Percentiles rank a stretch among this genome's conserved stretches.
phyloP scores from a whole-genome alignment of 2,888 invertebrate species.

The Sycophila texana region DNA sequence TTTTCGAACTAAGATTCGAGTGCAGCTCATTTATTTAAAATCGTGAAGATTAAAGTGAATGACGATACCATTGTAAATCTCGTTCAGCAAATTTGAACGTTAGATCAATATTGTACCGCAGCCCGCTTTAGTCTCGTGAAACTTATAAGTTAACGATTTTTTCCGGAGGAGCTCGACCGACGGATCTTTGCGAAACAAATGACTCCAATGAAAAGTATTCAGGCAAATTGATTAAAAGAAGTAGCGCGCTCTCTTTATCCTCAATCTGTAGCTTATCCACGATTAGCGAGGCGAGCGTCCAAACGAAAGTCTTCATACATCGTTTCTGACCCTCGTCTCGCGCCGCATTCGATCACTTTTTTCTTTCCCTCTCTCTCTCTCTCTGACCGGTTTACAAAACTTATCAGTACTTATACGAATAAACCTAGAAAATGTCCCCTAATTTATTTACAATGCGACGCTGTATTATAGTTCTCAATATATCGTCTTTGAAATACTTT shows the following conservation, averaged over 20 bases:
- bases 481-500: conserved; percentile 19
- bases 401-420: conserved; percentile 40
- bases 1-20: conserved; percentile 3
- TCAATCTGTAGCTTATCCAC: background rate
- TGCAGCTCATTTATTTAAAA: background rate
- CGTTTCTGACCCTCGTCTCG: conserved; percentile 33
- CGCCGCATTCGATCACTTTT: background rate
- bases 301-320: conserved; percentile 21
- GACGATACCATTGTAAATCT: conserved; percentile 38
- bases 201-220: conserved; percentile 39
- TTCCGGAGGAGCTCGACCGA: background rate
- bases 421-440: conserved; percentile 50
- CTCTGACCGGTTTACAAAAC: conserved; percentile 29
- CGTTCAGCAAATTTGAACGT: conserved; percentile 12
- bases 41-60: background rate
- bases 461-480: conserved; percentile 5
- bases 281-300: conserved; percentile 1
- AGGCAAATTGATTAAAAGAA: conserved; percentile 52
- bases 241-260: conserved; percentile 46
- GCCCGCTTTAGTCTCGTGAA: conserved; percentile 17
- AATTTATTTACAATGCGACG: conserved; percentile 48
- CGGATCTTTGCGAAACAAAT: background rate
- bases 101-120: background rate
- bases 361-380: background rate
- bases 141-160: conserved; percentile 43